phyloP scores from a whole-genome alignment of 1,140 invertebrate species.

The Camponotus floridanus region DNA sequence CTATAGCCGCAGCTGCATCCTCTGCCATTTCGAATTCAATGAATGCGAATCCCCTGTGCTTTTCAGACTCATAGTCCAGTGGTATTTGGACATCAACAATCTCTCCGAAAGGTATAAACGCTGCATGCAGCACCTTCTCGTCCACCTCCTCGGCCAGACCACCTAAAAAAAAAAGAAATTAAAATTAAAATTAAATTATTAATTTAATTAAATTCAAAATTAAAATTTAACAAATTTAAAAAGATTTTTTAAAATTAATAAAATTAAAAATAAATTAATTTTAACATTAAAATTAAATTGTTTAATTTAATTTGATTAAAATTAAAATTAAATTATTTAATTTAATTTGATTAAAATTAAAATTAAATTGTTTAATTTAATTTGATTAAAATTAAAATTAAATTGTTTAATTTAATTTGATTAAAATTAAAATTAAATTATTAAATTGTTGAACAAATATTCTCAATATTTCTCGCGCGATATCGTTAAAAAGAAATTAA shows the following conservation, averaged over 20 bases:
- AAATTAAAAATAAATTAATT: no score
- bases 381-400: no score
- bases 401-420: no score
- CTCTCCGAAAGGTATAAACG: constrained; percentile 99
- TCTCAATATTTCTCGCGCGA: neutral
- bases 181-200: neutral
- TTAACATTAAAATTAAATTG: no score
- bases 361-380: no score
- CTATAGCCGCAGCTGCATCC: constrained; percentile 98
- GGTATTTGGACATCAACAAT: constrained; percentile 99
- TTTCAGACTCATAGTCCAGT: constrained; percentile 98
- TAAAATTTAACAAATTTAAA: no score
- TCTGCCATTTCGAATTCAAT: constrained; percentile 98
- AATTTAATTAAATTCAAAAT: no score
- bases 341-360: no score
- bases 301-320: no score
- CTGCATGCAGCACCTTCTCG: constrained; percentile 97
- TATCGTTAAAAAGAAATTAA: neutral
- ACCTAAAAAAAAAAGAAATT: constrained; percentile 86
- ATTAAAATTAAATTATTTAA: no score
- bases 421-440: neutral
- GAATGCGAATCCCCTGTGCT: constrained; percentile 99
- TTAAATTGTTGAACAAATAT: neutral
- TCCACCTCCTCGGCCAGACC: constrained; percentile 99
- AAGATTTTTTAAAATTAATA: no score